Conservation (phyloP, 2,113 vertebrate genomes). For the Thymallus thymallus region DNA sequence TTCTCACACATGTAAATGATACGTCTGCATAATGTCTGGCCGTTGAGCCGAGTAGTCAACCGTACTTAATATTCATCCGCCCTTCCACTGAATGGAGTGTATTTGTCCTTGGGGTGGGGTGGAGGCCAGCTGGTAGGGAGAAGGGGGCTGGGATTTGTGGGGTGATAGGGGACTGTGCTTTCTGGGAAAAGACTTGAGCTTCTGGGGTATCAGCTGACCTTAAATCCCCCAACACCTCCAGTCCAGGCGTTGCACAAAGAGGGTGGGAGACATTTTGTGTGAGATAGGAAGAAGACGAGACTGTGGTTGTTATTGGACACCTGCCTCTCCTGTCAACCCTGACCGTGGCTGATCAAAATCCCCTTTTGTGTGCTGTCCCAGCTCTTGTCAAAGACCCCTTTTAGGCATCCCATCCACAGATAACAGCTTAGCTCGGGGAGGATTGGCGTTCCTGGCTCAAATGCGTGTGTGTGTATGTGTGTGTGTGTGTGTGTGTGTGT, state of each 20-base stretch:
- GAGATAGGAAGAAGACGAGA: constrained; percentile 37
- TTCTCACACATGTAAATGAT: constrained; percentile 61
- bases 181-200: constrained; percentile 18
- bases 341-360: constrained; percentile 42
- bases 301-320: constrained; percentile 50
- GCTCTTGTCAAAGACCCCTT: constrained; percentile 22
- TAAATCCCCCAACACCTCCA: constrained; percentile 14
- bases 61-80: constrained; percentile 38
- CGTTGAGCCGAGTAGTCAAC: constrained; percentile 2
- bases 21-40: constrained; percentile 36
- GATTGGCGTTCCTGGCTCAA: constrained; percentile 8
- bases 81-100: constrained; percentile 34
- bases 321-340: constrained; percentile 41
- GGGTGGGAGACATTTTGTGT: constrained; percentile 42
- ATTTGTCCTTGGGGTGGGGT: constrained; percentile 34
- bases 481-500: neutral
- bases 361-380: constrained; percentile 18
- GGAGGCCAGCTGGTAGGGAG: constrained; percentile 46
- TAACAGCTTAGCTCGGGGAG: constrained; percentile 14
- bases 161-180: neutral
- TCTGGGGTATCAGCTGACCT: constrained; percentile 44
- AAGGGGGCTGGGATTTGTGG: constrained; percentile 46
- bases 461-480: neutral
- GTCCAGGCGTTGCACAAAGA: constrained; percentile 34
- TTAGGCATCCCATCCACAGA: constrained; percentile 17